phyloP scores from a whole-genome alignment of 2,113 vertebrate species.

The Ptychochromis oligacanthus region DNA sequence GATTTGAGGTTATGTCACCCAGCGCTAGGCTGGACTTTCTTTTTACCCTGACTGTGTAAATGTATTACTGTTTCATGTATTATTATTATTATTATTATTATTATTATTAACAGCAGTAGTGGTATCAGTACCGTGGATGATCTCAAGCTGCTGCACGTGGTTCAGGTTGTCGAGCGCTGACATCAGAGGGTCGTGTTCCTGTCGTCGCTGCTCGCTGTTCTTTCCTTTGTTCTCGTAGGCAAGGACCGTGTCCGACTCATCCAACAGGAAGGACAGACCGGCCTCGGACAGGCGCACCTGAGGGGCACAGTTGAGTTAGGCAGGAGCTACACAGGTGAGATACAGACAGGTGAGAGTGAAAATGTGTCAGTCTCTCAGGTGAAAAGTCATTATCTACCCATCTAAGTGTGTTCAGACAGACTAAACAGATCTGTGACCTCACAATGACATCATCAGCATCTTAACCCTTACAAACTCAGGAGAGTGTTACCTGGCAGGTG shows the following conservation, averaged over 20 bases:
- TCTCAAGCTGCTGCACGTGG: conserved; percentile 94
- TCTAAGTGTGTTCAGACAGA: neutral
- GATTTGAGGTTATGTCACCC: too few species aligned
- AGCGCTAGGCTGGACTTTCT: too few species aligned
- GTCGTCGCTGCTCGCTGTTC: conserved; percentile 75
- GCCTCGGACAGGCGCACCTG: conserved; percentile 85
- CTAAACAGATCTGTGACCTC: neutral
- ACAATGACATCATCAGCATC: neutral
- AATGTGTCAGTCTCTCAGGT: neutral
- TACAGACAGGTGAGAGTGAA: neutral
- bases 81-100: neutral
- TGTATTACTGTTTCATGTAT: neutral
- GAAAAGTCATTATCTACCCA: neutral
- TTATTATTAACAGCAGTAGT: neutral
- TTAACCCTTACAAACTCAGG: neutral
- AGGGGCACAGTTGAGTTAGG: neutral
- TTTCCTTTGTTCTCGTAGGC: conserved; percentile 96
- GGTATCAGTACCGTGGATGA: conserved; percentile 86
- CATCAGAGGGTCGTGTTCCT: conserved; percentile 90
- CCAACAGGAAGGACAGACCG: conserved; percentile 89
- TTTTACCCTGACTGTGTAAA: too few species aligned
- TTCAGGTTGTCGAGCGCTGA: conserved; percentile 92
- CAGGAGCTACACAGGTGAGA: too few species aligned
- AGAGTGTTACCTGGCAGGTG: conserved; percentile 83
- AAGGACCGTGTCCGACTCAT: conserved; percentile 93